Base-by-base conservation (phyloP, 2,113 vertebrate genomes). In the Columbina picui region DNA sequence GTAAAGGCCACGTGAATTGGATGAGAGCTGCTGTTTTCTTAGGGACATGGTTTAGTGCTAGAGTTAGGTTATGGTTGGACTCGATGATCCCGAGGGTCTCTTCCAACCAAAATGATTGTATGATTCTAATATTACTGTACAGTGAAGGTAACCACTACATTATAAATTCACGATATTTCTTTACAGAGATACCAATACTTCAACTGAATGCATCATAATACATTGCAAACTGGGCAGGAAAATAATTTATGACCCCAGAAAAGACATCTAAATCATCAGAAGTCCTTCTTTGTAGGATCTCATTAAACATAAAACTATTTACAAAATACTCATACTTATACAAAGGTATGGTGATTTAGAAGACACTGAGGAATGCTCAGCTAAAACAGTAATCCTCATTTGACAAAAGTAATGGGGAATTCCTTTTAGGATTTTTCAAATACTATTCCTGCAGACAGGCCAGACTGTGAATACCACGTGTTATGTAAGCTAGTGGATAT, bases 251-350 rank as follows among this genome's bases (percentile, higher is more conserved):
- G 36, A 82, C 29, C 23, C 56, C n/a, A 87, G 59, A 81, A 95
- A 90, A 94, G 60, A 64, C 64, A 84, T 2, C 9, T 89, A 92
- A 80, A 89, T 75, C 13, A 77, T 92, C 70, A 81, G 53, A 78
- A 93, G 29, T 75, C 59, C 52, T 71, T 39, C 61, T 74, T 50
- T 81, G 47, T 50, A 69, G 36, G 68, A 90, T 64, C 64, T 77
- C 80, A 77, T 90, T 75, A 84, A 94, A 89, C 39, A 43, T 74
- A 74, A 87, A 85, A 29, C 34, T 71, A 76, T 92, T 97, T 77
- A 77, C 61, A 82, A 89, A 82, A 32, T 71, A 74, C 34, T 89
- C 38, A 84, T n/a, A 41, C 8, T n/a, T 87, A 11, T 25, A 74
- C 59, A 96, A 89, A 93, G 27, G 18, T 8, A 71, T 12, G 19